Base-by-base conservation (phyloP, 2,113 vertebrate species). In the Platycercus adscitus region DNA sequence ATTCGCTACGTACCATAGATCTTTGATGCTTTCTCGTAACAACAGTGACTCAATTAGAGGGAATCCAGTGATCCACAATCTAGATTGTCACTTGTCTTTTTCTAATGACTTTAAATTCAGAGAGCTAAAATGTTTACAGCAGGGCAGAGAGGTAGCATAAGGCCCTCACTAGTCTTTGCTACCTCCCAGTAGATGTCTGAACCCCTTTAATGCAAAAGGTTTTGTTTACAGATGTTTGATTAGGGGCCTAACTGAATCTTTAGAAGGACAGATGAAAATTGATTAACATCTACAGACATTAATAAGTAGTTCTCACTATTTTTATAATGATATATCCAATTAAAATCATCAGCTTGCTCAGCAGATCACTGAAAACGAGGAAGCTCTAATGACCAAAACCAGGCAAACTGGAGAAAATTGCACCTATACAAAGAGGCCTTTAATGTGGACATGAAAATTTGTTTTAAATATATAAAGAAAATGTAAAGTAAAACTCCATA, bases 311-410 rank as follows among this genome's bases (percentile, higher is more conserved):
- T 95, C 81, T 65, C 91, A 69, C 25, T 39, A 39, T 39, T 39
- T 39, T 39, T 39, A 85, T 81, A 86, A 75, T 68, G 79, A 86
- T 96, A 86, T 76, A 96, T 95, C 86, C 88, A 97, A 93, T 97
- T 97, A 98, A 94, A 93, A 68, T 89, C 79, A 91, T 88, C 72
- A 95, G 89, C 93, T 96, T 96, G 86, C 93, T 97, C 96, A 98
- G 96, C 96, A 96, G 44, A 95, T 97, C 75, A 56, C 72, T 92
- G 94, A 93, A 95, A 79, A 88, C 93, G 92, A 94, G 73, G 63
- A 91, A 95, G 88, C 6, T 91, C 81, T 78, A 58, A 94, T 87
- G 85, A 94, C 61, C 31, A 77, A 95, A 81, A 69, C 44, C 70
- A 76, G 43, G 43, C 41, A 86, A 91, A 93, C 68, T 80, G 68